Conservation (phyloP, 2,888 invertebrate genomes). For the Dusona sp. region DNA sequence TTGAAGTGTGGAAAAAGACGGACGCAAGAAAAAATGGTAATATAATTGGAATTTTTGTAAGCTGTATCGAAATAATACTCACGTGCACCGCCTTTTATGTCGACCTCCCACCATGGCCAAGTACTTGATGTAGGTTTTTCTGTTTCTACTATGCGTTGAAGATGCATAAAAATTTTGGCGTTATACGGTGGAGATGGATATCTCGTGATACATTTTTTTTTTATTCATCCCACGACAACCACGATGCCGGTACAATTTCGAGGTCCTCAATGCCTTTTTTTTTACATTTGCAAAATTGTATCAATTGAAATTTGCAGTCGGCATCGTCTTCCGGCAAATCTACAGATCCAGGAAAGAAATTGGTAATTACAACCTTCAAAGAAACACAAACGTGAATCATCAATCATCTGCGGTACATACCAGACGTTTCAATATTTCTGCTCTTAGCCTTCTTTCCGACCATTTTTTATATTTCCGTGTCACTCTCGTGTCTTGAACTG, state of each 20-base stretch:
- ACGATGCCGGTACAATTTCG: slow-evolving; percentile 34
- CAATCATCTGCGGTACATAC: slow-evolving; percentile 22
- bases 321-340: slow-evolving; percentile 22
- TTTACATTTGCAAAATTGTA: slow-evolving; percentile 33
- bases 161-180: not conserved
- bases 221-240: slow-evolving; percentile 31
- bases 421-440: slow-evolving; percentile 5
- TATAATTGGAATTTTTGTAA: not conserved
- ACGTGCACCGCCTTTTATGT: slow-evolving; percentile 18
- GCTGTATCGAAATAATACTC: slow-evolving; percentile 23
- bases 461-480: not conserved
- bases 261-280: slow-evolving; percentile 15
- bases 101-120: slow-evolving; percentile 12
- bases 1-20: not conserved
- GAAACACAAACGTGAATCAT: slow-evolving; percentile 31
- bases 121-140: not conserved
- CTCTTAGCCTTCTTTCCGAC: slow-evolving; percentile 1
- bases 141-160: not conserved
- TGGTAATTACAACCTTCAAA: slow-evolving; percentile 5
- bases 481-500: not conserved
- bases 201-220: slow-evolving; percentile 16
- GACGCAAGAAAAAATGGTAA: not conserved
- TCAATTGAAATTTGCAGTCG: slow-evolving; percentile 2
- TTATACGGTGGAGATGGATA: slow-evolving; percentile 3
- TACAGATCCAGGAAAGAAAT: slow-evolving; percentile 25